These are phyloP conservation scores for Drosophila mimica DNA, from an alignment of 2,888 invertebrate genomes.

Conservation along the genomic window DNA sequence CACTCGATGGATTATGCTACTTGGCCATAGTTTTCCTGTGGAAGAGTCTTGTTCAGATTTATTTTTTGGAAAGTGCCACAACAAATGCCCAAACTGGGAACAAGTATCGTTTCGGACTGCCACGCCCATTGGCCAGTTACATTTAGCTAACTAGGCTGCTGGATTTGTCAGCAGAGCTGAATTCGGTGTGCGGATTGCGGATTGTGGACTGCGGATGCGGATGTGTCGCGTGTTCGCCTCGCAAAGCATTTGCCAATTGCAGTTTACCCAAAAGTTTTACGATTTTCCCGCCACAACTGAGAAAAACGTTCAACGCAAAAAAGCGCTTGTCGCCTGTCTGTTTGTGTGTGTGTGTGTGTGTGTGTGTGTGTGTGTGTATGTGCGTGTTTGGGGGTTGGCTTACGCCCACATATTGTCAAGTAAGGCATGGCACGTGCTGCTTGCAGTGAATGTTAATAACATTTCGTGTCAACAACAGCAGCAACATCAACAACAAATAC, in stretches of 20 bases:
- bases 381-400: background rate
- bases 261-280: conserved; percentile 65
- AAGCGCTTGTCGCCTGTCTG: conserved; percentile 8
- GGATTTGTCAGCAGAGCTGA: conserved; percentile 38
- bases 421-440: conserved; percentile 54
- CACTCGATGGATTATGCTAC: background rate
- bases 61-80: conserved; percentile 2
- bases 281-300: conserved; percentile 52
- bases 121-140: conserved; percentile 49
- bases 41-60: background rate
- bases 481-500: conserved; percentile 17
- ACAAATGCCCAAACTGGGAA: background rate
- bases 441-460: conserved; percentile 74
- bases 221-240: conserved; percentile 50
- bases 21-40: background rate
- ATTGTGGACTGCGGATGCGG: conserved; percentile 20
- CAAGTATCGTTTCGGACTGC: conserved; percentile 16
- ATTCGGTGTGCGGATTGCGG: conserved; percentile 21
- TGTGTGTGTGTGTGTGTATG: conserved; percentile 2
- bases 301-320: conserved; percentile 14
- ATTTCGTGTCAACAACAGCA: conserved; percentile 63
- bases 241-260: conserved; percentile 52
- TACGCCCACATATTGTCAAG: conserved; percentile 47
- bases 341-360: conserved; percentile 1
- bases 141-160: conserved; percentile 56